Base-by-base conservation (phyloP, 2,888 invertebrate genomes). In the Rhabditoides inermis region DNA sequence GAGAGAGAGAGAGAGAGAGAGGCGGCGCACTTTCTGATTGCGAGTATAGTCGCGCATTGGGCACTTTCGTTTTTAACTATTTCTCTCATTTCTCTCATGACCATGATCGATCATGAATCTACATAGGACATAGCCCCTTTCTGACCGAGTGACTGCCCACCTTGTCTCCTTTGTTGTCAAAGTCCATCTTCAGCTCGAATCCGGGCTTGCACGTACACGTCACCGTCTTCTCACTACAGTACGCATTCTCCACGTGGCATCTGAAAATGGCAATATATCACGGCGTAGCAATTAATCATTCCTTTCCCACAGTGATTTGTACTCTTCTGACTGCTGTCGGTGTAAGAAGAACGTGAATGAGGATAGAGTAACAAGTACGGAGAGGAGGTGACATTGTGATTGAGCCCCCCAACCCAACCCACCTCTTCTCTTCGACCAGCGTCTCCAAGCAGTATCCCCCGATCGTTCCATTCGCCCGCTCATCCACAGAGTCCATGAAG, bases 401-500 rank as follows among this genome's bases (percentile, higher is more conserved):
- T n/a, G n/a, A n/a, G n/a, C n/a, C 18, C 15, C 27, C 6, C 7
- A 48, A 37, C 12, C 1, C 28, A 20, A 1, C 20, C 10, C 15
- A 67, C 46, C 71, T 63, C 52, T 75, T 73, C 51, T 73, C 72
- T 28, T 65, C 66, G 6, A 74, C 63, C 15, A 74, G 55, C 2
- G 74, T 74, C n/a, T 69, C 68, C 51, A 66, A 27, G 45, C 74
- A 74, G 53, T 68, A 74, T 25, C 74, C 74, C 20, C 74, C 73
- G 37, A 74, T 69, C 1, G 74, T 74, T 52, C 74, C 74, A 45
- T 74, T 74, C 30, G 63, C 62, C 26, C 74, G 57, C 25, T 73
- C 72, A 40, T 73, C 72, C 0, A 74, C 74, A n/a, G 74, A 73
- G 45, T 74, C 74, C 74, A 74, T 74, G 61, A 74, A 75, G 40